phyloP scores from a whole-genome alignment of 2,797 vertebrate species.

The Rhyacichthys aspro region DNA sequence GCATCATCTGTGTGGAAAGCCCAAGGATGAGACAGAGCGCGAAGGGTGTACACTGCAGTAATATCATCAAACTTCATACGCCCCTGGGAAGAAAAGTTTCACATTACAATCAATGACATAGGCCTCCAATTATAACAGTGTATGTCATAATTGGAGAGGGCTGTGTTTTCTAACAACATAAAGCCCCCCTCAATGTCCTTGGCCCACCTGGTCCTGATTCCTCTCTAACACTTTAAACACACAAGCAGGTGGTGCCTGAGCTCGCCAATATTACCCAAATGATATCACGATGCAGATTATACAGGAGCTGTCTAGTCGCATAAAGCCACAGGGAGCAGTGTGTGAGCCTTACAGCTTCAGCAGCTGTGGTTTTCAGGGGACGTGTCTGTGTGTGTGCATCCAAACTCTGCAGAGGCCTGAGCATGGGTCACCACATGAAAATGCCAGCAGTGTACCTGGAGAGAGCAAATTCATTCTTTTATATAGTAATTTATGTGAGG shows the following conservation, averaged over 20 bases:
- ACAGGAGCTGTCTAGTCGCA: slow-evolving; percentile 55
- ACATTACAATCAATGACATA: slow-evolving; percentile 40
- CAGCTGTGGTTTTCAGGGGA: slow-evolving; percentile 61
- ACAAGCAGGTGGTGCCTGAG: slow-evolving; percentile 60
- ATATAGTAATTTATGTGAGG: slow-evolving; percentile 76
- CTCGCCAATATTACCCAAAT: slow-evolving; percentile 56
- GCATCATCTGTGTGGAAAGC: slow-evolving; percentile 51
- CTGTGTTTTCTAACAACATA: slow-evolving; percentile 34
- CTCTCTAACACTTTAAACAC: slow-evolving; percentile 44
- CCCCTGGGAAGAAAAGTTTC: slow-evolving; percentile 23
- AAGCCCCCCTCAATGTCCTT: slow-evolving; percentile 8
- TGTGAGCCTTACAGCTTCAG: slow-evolving; percentile 30
- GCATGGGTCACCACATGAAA: slow-evolving; percentile 68
- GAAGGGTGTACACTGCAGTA: not conserved
- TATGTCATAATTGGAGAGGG: slow-evolving; percentile 51
- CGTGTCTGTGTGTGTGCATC: slow-evolving; percentile 22
- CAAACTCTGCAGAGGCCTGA: slow-evolving; percentile 41
- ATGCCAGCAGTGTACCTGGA: slow-evolving; percentile 67
- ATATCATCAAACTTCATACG: not conserved
- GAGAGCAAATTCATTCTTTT: slow-evolving; percentile 74
- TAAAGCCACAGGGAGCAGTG: slow-evolving; percentile 60
- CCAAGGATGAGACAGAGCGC: slow-evolving; percentile 12
- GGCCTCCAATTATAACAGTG: slow-evolving; percentile 46
- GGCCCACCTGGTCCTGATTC: slow-evolving; percentile 41
- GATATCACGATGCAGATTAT: slow-evolving; percentile 65